Evolutionary conservation across 92 coral and sea anemone species (phyloP), one percentile per base, ranked within the genome.

Genomic region (Porites cylindrica): DNA sequence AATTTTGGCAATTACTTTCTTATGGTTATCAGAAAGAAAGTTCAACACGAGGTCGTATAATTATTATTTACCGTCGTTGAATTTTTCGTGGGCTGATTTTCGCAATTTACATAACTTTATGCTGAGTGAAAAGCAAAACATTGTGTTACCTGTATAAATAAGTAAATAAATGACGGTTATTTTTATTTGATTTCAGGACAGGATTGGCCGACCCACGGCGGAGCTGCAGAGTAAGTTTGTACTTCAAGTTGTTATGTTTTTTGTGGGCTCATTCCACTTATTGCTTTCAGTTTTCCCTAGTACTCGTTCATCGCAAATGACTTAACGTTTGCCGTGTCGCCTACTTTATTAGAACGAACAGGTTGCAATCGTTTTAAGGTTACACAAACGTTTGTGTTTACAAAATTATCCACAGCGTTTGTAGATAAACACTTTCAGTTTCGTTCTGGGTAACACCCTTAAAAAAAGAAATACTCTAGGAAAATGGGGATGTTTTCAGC

Each of bases 51-150:
- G 13, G 58, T 6, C 54, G 38, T 18, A 38, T 0, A 38, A 38
- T 38, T 38, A 29, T 52, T 52, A 24, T 81, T 53, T 81, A 11
- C 2, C 18, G 6, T 56, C 47, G 85, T 59, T 2, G 11, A 56
- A 56, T 19, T 12, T 17, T 32, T 81, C 58, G 67, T 13, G 62
- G 76, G 68, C 78, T 54, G 69, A 56, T 59, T 19, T 70, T 38
- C 67, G 17, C 58, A 51, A 58, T 82, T 82, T 82, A 71, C 86
- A 53, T 82, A 82, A 82, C 86, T 82, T 70, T 82, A 38, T 70
- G 68, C 16, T 11, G 68, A 11, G 77, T 13, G n/a, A n/a, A 59
- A 59, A 29, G 66, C 76, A 47, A 82, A 70, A 82, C 69, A 56
- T 70, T 56, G 29, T 32, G 29, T 75, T 56, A 69, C 59, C 20